Conservation (phyloP, 2,888 invertebrate genomes). For the Chrysopilus asiliformis region DNA sequence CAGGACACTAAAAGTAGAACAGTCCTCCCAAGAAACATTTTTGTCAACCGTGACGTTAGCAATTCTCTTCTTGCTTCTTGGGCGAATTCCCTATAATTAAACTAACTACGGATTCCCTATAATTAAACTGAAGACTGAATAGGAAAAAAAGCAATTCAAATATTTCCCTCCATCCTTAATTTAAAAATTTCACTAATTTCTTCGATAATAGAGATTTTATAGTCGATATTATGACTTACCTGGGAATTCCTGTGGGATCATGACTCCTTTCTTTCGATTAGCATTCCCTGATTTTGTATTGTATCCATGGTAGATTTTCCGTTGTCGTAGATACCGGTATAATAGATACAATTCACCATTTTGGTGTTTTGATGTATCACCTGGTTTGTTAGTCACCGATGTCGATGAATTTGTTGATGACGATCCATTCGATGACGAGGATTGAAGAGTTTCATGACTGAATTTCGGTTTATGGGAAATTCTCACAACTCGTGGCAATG, state of each 20-base stretch:
- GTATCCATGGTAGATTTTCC: slow-evolving; percentile 33
- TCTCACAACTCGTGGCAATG: slow-evolving; percentile 32
- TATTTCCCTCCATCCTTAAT: too few species aligned
- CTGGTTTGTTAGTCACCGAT: slow-evolving; percentile 16
- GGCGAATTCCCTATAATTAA: too few species aligned
- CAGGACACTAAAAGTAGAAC: too few species aligned
- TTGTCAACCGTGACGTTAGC: too few species aligned
- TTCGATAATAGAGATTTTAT: too few species aligned
- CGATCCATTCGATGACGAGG: slow-evolving; percentile 33
- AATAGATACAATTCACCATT: slow-evolving; percentile 31
- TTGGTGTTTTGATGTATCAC: slow-evolving; percentile 14
- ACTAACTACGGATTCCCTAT: too few species aligned
- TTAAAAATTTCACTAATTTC: too few species aligned
- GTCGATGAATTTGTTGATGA: slow-evolving; percentile 30
- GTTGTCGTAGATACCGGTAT: slow-evolving; percentile 31
- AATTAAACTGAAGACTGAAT: too few species aligned
- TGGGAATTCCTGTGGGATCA: slow-evolving; percentile 36
- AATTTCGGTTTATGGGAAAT: slow-evolving; percentile 28
- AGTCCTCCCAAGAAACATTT: too few species aligned
- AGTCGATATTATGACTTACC: too few species aligned
- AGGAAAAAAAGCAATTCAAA: too few species aligned
- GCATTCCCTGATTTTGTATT: slow-evolving; percentile 30
- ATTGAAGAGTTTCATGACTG: slow-evolving; percentile 32
- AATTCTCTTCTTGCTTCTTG: too few species aligned
- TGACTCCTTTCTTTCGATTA: slow-evolving; percentile 32